phyloP scores from a whole-genome alignment of 1,140 invertebrate genomes.

The Drosophila repleta region DNA sequence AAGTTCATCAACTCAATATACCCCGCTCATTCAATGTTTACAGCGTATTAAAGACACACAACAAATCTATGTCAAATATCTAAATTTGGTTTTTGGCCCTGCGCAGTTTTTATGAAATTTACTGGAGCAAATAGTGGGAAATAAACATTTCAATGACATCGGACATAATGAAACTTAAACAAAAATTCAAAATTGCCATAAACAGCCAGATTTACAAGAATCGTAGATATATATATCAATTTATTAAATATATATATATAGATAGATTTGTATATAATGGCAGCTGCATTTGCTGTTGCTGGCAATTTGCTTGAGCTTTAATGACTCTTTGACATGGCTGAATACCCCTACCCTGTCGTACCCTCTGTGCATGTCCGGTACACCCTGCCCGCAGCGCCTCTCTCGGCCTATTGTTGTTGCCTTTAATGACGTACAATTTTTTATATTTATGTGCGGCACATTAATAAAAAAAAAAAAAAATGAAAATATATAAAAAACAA shows the following conservation, averaged over 20 bases:
- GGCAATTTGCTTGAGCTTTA: slow-evolving; percentile 6
- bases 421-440: slow-evolving; percentile 42
- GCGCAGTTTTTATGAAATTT: slow-evolving; percentile 62
- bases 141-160: slow-evolving; percentile 66
- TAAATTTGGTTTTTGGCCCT: slow-evolving; percentile 72
- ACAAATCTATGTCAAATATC: slow-evolving; percentile 65
- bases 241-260: neutral
- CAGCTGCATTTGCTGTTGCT: slow-evolving; percentile 8
- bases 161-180: slow-evolving; percentile 9
- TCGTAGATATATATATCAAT: neutral
- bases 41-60: slow-evolving; percentile 51
- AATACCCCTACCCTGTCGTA: neutral
- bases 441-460: slow-evolving; percentile 55
- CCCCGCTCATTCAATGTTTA: slow-evolving; percentile 6
- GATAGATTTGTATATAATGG: neutral
- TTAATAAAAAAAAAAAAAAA: slow-evolving; percentile 48
- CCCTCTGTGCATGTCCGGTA: neutral
- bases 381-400: neutral
- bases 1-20: neutral
- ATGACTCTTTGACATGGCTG: slow-evolving; percentile 39
- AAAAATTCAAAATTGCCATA: neutral
- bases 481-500: slow-evolving; percentile 8
- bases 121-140: slow-evolving; percentile 54
- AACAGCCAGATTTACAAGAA: neutral
- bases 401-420: slow-evolving; percentile 12